These are phyloP conservation scores for Stercorarius parasiticus DNA, from an alignment of 2,113 vertebrate species.

Conservation along the genomic window DNA sequence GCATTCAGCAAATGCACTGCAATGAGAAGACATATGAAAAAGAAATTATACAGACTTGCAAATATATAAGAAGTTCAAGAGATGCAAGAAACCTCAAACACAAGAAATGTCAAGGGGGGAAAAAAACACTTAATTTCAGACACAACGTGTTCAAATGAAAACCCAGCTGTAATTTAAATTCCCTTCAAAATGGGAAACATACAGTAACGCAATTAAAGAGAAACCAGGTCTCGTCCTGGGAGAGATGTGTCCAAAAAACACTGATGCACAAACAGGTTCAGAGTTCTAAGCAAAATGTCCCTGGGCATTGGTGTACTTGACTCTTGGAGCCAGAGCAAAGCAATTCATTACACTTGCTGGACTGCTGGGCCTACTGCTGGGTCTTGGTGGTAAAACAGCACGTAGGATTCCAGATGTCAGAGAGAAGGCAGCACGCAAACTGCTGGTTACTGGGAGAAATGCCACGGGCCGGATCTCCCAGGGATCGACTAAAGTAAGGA, in stretches of 20 bases:
- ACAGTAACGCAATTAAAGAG: conserved; percentile 58
- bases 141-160: conserved; percentile 61
- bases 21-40: conserved; percentile 64
- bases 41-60: conserved; percentile 66
- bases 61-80: conserved; percentile 66
- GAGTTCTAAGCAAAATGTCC: conserved; percentile 69
- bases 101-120: conserved; percentile 54
- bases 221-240: conserved; percentile 40
- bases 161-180: conserved; percentile 56
- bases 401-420: conserved; percentile 23
- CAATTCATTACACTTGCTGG: conserved; percentile 57
- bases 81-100: conserved; percentile 68
- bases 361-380: conserved; percentile 51
- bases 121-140: conserved; percentile 53
- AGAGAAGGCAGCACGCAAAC: conserved; percentile 30
- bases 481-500: conserved; percentile 17
- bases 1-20: conserved; percentile 64
- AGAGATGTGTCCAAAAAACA: conserved; percentile 48
- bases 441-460: conserved; percentile 40
- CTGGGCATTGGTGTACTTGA: conserved; percentile 68
- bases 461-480: background rate
- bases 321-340: conserved; percentile 69
- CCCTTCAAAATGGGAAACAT: conserved; percentile 62
- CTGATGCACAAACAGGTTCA: conserved; percentile 64
- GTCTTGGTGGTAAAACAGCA: background rate